phyloP scores from a whole-genome alignment of 2,797 vertebrate genomes.

The Tragopan temminckii region DNA sequence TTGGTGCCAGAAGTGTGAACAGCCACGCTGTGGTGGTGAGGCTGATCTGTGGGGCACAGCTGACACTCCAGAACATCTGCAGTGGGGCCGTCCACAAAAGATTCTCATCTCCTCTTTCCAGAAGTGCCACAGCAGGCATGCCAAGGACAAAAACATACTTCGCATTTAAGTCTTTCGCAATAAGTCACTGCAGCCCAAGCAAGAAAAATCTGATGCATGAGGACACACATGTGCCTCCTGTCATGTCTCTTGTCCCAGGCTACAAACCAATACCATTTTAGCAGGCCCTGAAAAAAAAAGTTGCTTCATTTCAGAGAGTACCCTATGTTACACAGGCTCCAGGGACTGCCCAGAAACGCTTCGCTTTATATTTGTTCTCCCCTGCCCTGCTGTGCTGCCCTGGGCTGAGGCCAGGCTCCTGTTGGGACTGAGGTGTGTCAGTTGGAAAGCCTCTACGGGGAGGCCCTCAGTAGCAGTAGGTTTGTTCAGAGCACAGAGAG shows the following conservation, averaged over 20 bases:
- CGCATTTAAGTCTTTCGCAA: not conserved
- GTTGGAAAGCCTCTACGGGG: not conserved
- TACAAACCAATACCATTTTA: not conserved
- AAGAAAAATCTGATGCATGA: not conserved
- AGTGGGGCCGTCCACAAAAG: conserved; percentile 16
- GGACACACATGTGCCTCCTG: not conserved
- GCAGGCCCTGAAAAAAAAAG: not conserved
- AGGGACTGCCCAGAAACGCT: not conserved
- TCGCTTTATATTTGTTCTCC: not conserved
- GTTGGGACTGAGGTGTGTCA: not conserved
- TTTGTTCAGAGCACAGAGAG: not conserved
- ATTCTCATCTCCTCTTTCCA: not conserved
- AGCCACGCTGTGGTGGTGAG: not conserved
- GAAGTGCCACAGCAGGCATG: not conserved
- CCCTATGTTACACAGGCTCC: not conserved
- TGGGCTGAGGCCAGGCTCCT: not conserved
- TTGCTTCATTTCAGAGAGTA: not conserved
- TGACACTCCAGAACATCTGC: conserved; percentile 44
- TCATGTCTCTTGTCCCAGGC: not conserved
- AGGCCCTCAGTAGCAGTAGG: not conserved
- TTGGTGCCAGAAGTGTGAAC: conserved; percentile 18
- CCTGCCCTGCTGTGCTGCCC: not conserved
- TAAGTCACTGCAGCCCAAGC: not conserved
- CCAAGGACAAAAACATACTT: conserved; percentile 17
- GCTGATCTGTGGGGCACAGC: conserved; percentile 12